Evolutionary conservation across 2,797 vertebrate species (phyloP).

Genomic region (Orestias chungarensis): DNA sequence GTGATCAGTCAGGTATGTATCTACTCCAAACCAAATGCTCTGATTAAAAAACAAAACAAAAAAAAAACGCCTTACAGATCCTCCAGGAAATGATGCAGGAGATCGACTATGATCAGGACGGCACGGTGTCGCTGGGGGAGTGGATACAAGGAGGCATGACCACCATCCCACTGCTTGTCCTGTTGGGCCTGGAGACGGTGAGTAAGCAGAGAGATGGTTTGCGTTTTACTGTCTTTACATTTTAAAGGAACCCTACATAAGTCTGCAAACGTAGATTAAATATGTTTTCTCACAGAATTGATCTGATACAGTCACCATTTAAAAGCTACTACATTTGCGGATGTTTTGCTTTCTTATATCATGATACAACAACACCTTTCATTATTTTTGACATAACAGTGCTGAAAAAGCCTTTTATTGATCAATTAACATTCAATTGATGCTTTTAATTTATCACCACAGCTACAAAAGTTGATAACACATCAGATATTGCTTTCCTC

Average conservation of each 20-base stretch:
- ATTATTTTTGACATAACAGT: not conserved
- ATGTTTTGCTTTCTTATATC: not conserved
- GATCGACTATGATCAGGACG: conserved; percentile 94
- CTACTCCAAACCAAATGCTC: not conserved
- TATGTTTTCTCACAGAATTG: not conserved
- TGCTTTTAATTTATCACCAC: not conserved
- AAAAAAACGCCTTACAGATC: conserved; percentile 75
- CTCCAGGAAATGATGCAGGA: conserved; percentile 98
- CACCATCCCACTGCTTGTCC: conserved; percentile 92
- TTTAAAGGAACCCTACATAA: not conserved
- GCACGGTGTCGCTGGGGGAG: conserved; percentile 92
- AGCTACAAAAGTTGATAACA: not conserved
- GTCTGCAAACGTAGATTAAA: not conserved
- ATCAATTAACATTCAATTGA: not conserved
- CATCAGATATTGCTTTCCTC: not conserved
- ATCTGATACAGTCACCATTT: not conserved
- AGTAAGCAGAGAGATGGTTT: conserved; percentile 48
- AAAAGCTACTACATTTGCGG: not conserved
- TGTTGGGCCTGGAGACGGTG: conserved; percentile 92
- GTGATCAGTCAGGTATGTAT: not conserved
- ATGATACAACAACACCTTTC: not conserved
- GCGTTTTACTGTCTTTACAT: not conserved
- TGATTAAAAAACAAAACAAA: not conserved
- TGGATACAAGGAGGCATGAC: conserved; percentile 98
- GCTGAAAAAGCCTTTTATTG: not conserved